A percentile compares a stretch with the other conserved stretches of the same genome.
Evolutionary conservation across 2,888 invertebrate genomes (phyloP).

Genomic region (Spilosoma lubricipeda): DNA sequence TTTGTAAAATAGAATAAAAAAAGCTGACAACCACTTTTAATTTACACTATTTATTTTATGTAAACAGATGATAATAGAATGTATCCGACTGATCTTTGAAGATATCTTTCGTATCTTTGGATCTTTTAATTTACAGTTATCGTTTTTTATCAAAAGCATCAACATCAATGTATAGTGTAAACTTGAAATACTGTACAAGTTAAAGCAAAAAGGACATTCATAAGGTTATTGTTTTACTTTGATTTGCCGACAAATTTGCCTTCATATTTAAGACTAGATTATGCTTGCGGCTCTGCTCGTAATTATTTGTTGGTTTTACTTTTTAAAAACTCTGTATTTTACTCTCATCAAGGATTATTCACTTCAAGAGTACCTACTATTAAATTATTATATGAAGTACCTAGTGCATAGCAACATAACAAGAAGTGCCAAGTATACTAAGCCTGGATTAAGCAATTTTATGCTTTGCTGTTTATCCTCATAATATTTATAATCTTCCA

Average conservation of each 20-base stretch:
- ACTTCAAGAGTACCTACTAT: neutral
- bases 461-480: neutral
- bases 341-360: neutral
- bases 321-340: neutral
- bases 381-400: too few species aligned
- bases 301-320: neutral
- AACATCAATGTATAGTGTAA: neutral
- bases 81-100: neutral
- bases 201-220: neutral
- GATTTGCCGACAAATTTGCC: neutral
- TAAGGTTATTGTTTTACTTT: neutral
- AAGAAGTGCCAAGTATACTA: neutral
- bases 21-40: neutral
- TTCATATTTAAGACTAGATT: neutral
- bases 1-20: neutral
- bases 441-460: neutral
- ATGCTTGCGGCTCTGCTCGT: neutral
- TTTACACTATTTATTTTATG: neutral
- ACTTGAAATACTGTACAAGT: neutral
- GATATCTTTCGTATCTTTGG: slow-evolving; percentile 1
- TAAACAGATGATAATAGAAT: slow-evolving; percentile 3
- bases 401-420: neutral
- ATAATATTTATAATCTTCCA: neutral
- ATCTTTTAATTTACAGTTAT: neutral
- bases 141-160: neutral